A percentile compares a stretch with the other conserved stretches of the same genome.
These are phyloP conservation scores for Phrynocephalus guinanensis DNA, from an alignment of 2,797 vertebrate species.

Conservation along the genomic window DNA sequence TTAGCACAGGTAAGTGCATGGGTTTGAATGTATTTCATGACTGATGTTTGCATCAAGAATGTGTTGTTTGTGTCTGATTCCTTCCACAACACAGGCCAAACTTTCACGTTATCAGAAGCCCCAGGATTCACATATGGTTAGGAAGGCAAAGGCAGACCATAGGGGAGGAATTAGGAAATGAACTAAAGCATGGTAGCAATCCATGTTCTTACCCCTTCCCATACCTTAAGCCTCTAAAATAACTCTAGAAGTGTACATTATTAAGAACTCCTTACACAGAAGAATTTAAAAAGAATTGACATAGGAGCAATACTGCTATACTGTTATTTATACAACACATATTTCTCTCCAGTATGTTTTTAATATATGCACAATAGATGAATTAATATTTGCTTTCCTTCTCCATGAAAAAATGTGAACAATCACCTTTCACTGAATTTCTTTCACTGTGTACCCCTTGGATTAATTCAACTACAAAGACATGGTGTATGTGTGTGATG, in stretches of 20 bases:
- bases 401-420: background rate
- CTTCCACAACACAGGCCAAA: background rate
- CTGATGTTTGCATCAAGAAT: background rate
- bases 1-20: no score
- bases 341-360: background rate
- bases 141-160: background rate
- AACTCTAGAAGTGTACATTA: background rate
- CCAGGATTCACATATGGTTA: background rate
- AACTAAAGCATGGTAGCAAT: background rate
- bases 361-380: background rate
- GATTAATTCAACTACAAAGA: background rate
- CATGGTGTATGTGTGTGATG: background rate
- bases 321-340: background rate
- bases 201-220: background rate
- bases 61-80: background rate
- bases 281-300: background rate
- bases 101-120: background rate
- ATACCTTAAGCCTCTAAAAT: background rate
- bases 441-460: background rate
- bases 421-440: background rate
- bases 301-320: no score
- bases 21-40: no score
- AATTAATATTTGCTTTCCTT: background rate
- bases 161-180: background rate
- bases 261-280: background rate